Evolutionary conservation across 2,113 vertebrate species (phyloP), one percentile per base, ranked within the genome.

Genomic region (Anolis sagrei): DNA sequence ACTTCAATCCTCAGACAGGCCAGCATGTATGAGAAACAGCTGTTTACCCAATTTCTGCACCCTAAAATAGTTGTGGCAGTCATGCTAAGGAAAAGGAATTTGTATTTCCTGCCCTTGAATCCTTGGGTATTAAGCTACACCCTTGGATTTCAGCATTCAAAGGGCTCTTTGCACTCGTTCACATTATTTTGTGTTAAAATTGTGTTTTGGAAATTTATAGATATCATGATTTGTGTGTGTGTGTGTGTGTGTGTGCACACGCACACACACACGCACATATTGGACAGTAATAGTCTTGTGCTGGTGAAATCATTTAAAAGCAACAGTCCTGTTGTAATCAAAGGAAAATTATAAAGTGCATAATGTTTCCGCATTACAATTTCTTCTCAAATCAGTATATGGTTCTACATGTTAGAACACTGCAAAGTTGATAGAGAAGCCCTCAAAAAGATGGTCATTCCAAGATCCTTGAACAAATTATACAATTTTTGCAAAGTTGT

Each of bases 311-410:
- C 23, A 58, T 58, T 72, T 18, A 2, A n/a, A 21, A 70, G 23
- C 21, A 82, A 72, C 36, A 58, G 54, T 9, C 36, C 58, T 68
- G n/a, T 83, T 64, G 75, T 75, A 83, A 75, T 34, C 21, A 81
- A 82, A 81, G 34, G 14, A 75, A 77, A 2, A 74, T 36, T 76
- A 34, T 23, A 9, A 76, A 29, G 10, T 86, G 23, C 61, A 27
- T 76, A 27, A 19, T 2, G 14, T 66, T 19, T 76, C 44, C 34
- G 25, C 25, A 27, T 36, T 73, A 74, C 62, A 79, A 80, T 62
- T 29, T 48, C 36, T 61, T 2, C 44, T 6, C 6, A 7, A 16
- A 5, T 62, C 36, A 73, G 36, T 62, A 79, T 48, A 13, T 80
- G 54, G 5, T 49, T 73, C 49, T 18, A 36, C 16, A 29, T 13